Evolutionary conservation across 2,888 invertebrate genomes (phyloP), one percentile per base, ranked within the genome.

Genomic region (Pyrrhia umbra): DNA sequence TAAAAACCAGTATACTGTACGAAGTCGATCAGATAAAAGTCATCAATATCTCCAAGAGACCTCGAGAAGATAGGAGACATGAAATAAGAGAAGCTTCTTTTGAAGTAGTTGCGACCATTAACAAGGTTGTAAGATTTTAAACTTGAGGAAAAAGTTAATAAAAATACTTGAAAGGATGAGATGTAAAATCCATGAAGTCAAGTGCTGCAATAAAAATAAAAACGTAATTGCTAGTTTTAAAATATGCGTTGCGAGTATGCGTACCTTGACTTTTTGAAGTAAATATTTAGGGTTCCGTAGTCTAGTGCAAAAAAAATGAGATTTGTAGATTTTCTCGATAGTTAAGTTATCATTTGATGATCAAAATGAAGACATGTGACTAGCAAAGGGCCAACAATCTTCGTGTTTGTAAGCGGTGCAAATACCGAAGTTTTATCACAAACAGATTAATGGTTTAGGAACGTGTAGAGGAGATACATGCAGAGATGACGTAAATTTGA

Each of bases 171-270:
- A 63, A 70, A 46, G 51, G 39, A 40, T 71, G 45, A 45, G 39
- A 51, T 18, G 2, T 16, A 16, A 51, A 57, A 43, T 34, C 46
- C 55, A 46, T 65, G n/a, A 55, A 54, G 34, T 21, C 52, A 52
- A 72, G 49, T 68, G 66, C 45, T 72, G 73, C 52, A 68, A 75
- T 49, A 43, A 68, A 74, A 52, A 51, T 52, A 59, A 73, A 59
- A 10, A 34, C 46, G 16, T 68, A 66, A 69, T 59, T 75, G 51
- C 23, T 30, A 27, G 39, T n/a, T 42, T 71, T 37, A 27, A 52
- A 34, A 61, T 18, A 49, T 61, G 42, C 47, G 13, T n/a, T 42
- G 20, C 20, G 16, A 40, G 45, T 25, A 21, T 25, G 25, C 40
- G 49, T 61, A 18, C 73, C 66, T 72, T 72, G 73, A 68, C 66